phyloP scores from a whole-genome alignment of 2,113 vertebrate genomes.

The Nymphicus hollandicus region DNA sequence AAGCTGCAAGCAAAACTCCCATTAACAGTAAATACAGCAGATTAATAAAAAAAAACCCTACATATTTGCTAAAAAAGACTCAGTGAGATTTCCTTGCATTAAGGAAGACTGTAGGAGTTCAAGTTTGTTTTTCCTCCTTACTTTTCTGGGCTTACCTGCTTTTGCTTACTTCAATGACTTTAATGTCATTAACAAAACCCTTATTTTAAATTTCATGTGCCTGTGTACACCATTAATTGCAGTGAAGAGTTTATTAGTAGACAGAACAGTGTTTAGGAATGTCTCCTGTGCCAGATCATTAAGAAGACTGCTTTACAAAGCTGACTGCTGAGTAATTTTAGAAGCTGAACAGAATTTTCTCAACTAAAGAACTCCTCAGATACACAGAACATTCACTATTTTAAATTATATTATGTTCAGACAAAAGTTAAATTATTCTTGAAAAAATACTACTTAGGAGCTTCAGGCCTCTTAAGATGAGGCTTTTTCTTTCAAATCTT shows the following conservation, averaged over 20 bases:
- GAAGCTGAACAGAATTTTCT: neutral
- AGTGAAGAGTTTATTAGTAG: neutral
- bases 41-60: neutral
- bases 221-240: neutral
- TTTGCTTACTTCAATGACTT: neutral
- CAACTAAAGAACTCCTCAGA: neutral
- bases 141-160: neutral
- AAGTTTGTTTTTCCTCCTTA: neutral
- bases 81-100: neutral
- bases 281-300: neutral
- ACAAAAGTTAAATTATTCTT: neutral
- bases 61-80: neutral
- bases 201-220: neutral
- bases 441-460: neutral
- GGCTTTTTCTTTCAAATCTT: neutral
- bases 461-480: neutral
- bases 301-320: neutral
- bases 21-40: slow-evolving; percentile 10
- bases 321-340: neutral
- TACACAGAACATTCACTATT: neutral
- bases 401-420: neutral
- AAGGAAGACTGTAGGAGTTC: neutral
- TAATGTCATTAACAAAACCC: neutral
- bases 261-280: neutral
- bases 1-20: slow-evolving; percentile 6